Base-by-base conservation (phyloP, 2,888 invertebrate species). In the Portevinia maculata region DNA sequence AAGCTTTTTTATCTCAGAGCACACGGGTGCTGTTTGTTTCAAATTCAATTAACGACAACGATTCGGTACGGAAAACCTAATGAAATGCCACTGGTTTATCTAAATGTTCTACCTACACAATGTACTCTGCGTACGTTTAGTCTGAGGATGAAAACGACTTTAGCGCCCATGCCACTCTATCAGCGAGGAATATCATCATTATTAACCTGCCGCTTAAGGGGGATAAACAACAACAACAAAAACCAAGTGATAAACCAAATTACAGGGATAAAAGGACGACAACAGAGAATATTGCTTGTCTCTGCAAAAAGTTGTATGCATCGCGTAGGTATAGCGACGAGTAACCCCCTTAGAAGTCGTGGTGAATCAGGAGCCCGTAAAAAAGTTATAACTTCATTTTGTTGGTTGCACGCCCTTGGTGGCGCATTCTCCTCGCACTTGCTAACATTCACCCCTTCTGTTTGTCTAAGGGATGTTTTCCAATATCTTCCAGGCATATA, bases 401-500 rank as follows among this genome's bases (percentile, higher is more conserved):
- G 78, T 44, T 76, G 71, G 76, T 57, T 78, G 83, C 71, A 62
- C 55, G 41, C 83, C 78, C 19, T 19, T 19, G 11, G 71, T 70
- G 73, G 24, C 48, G 34, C 48, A 7, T 15, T 48, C 70, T 34
- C 70, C 11, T 32, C 32, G 59, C 48, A 39, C 39, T 44, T 55
- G 55, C 46, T 65, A 60, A 55, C 79, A 67, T 79, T 83, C 83
- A 83, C 83, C 83, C 83, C 69, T 84, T 65, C 74, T 78, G 78
- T 84, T 79, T 73, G 73, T 78, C 73, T 71, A 65, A 34, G 73
- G 78, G 84, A 84, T 84, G 79, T 84, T 84, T 85, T 84, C 81
- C 85, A 87, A 87, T 87, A 88, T 87, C 87, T 86, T 85, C 84
- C 83, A 84, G 86, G 86, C 86, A 87, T 87, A 86, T 86, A 86